Percentiles rank a stretch among this genome's conserved stretches.
These are phyloP conservation scores for Acrobasis repandana DNA, from an alignment of 2,888 invertebrate genomes.

Conservation along the genomic window DNA sequence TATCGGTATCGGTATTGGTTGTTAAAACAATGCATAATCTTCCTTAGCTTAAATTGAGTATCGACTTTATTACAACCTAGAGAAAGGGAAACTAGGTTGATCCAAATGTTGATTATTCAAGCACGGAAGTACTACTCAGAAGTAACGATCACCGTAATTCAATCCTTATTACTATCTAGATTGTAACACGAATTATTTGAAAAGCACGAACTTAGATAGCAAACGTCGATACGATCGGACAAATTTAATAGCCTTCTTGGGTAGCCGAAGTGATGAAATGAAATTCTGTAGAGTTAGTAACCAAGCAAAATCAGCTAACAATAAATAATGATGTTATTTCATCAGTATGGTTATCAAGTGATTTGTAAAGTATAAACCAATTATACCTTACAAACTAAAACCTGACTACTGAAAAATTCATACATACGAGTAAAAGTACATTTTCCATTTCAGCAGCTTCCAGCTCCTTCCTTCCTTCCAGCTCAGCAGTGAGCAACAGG, in stretches of 20 bases:
- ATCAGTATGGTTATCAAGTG: background rate
- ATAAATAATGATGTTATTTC: background rate
- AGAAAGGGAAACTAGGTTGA: constrained; percentile 45
- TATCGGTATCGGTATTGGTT: no score
- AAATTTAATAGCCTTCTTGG: constrained; percentile 45
- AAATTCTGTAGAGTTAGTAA: background rate
- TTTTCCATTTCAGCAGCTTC: no score
- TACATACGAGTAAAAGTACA: no score
- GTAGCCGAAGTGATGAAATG: constrained; percentile 31
- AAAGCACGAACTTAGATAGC: constrained; percentile 42
- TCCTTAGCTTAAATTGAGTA: no score
- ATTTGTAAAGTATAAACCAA: no score
- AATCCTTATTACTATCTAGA: constrained; percentile 39
- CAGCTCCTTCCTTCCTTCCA: no score
- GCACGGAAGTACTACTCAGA: constrained; percentile 41
- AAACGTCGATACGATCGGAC: constrained; percentile 33
- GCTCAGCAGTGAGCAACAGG: no score
- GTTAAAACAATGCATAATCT: no score
- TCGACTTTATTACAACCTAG: constrained; percentile 20
- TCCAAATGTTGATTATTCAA: constrained; percentile 45
- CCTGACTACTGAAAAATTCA: no score
- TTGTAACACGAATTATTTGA: constrained; percentile 41
- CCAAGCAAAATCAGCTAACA: constrained; percentile 5
- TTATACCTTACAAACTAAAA: no score
- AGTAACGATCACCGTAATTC: constrained; percentile 47